Base-by-base conservation (phyloP, 2,888 invertebrate species). In the Atrina japonica region DNA sequence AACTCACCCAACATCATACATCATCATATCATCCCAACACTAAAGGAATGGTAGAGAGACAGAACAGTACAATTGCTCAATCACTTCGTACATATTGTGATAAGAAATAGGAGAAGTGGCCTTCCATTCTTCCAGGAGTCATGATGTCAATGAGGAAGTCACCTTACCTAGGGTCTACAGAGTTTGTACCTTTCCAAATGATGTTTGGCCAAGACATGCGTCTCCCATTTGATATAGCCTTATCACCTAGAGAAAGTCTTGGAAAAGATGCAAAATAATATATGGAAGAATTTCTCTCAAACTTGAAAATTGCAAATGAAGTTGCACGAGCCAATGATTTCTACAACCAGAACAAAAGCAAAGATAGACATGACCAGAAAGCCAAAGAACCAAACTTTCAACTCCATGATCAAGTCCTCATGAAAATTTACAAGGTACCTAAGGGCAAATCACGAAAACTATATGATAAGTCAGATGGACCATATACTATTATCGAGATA, bases 101-200 rank as follows among this genome's bases (percentile, higher is more conserved):
- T 14, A 73, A 74, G 18, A 55, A 70, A 40, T 65, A 76, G 40
- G 45, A 14, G 7, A 74, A 76, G 21, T 79, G 77, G 77, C 73
- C 69, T 29, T 14, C 47, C 1, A 27, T 75, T 5, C 11, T 76
- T 7, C 75, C 76, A 21, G 65, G 70, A 41, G 58, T 75, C 5
- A 65, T 76, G 66, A 79, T 77, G 75, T 70, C 79, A 2, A 70
- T 73, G 14, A 16, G 79, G 21, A 60, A 61, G 14, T 43, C 58
- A 5, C 73, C 72, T 18, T 49, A 50, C 40, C 66, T 59, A 21
- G 74, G 70, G 47, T 56, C 69, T 21, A 75, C 73, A 21, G 67
- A 68, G 14, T 68, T 25, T 21, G 58, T 68, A 23, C 78, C 76
- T 23, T 76, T 47, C 58, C 23, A 76, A n/a, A 2, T 73, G 7